Evolutionary conservation across 2,888 invertebrate species (phyloP).

Genomic region (Phaedon cochleariae): DNA sequence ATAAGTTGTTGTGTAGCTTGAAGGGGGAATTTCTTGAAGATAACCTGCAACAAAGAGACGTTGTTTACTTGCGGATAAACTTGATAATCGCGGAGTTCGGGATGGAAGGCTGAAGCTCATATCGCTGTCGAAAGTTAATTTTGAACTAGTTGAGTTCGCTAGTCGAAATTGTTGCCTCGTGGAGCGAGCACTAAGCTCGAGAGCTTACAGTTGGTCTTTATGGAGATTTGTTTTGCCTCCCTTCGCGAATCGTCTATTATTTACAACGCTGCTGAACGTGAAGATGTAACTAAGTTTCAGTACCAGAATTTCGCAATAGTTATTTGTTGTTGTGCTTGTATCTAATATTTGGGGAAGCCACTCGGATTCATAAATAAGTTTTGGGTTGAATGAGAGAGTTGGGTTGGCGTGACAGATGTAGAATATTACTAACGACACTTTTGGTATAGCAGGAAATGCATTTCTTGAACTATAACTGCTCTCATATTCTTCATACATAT

Average conservation of each 20-base stretch:
- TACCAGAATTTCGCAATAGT: too few species aligned
- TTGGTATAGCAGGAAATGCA: too few species aligned
- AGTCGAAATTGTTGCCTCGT: constrained; percentile 25
- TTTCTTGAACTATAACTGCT: too few species aligned
- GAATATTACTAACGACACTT: not conserved
- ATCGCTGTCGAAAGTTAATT: constrained; percentile 11
- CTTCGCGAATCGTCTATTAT: constrained; percentile 38
- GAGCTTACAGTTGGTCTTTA: constrained; percentile 40
- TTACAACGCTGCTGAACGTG: constrained; percentile 53
- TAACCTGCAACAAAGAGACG: constrained; percentile 69
- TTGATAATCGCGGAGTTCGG: not conserved
- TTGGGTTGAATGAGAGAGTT: too few species aligned
- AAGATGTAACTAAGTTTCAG: constrained; percentile 35
- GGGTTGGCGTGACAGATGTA: constrained; percentile 1
- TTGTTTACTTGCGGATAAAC: not conserved
- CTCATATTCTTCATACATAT: too few species aligned
- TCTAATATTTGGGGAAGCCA: constrained; percentile 26
- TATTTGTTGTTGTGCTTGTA: too few species aligned
- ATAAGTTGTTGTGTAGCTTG: constrained; percentile 80
- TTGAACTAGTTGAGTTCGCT: constrained; percentile 23
- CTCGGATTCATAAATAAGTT: constrained; percentile 29
- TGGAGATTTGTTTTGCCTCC: constrained; percentile 41
- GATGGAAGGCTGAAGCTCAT: not conserved
- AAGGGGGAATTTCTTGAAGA: constrained; percentile 79
- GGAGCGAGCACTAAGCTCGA: constrained; percentile 25